Evolutionary conservation across 2,113 vertebrate genomes (phyloP).

Genomic region (Pachyramphus minor): DNA sequence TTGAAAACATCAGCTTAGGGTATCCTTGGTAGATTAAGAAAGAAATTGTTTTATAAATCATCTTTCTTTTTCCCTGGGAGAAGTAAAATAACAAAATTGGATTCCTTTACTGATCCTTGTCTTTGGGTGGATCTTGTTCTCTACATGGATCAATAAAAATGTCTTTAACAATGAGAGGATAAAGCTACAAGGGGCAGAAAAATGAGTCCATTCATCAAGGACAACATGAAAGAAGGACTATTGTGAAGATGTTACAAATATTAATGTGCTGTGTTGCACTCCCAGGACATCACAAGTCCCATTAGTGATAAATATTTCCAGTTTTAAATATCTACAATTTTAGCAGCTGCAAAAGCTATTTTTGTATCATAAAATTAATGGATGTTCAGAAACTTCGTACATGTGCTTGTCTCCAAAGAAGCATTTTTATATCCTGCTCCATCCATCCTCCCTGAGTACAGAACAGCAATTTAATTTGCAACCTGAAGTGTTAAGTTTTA

Average conservation of each 20-base stretch:
- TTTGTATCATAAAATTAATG: neutral
- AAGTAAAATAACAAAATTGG: neutral
- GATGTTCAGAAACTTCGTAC: neutral
- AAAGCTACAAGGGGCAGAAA: neutral
- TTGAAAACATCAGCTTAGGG: neutral
- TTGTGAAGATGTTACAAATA: neutral
- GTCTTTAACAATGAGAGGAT: neutral
- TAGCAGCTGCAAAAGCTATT: neutral
- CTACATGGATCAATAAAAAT: neutral
- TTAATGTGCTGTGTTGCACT: neutral
- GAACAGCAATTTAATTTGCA: constrained; percentile 43
- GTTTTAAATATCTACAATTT: neutral
- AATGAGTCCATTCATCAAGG: constrained; percentile 8
- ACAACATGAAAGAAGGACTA: neutral
- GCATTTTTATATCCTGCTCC: neutral
- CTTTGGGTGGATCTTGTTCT: neutral
- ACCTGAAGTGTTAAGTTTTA: constrained; percentile 58
- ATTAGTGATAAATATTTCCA: neutral
- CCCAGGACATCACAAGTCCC: neutral
- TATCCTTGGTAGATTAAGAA: neutral
- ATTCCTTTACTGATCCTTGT: neutral
- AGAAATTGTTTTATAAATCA: neutral
- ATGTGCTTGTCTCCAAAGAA: neutral
- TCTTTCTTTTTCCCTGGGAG: neutral
- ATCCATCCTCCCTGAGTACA: neutral